Base-by-base conservation (phyloP, 1,140 invertebrate species). In the Diorhabda carinulata region DNA sequence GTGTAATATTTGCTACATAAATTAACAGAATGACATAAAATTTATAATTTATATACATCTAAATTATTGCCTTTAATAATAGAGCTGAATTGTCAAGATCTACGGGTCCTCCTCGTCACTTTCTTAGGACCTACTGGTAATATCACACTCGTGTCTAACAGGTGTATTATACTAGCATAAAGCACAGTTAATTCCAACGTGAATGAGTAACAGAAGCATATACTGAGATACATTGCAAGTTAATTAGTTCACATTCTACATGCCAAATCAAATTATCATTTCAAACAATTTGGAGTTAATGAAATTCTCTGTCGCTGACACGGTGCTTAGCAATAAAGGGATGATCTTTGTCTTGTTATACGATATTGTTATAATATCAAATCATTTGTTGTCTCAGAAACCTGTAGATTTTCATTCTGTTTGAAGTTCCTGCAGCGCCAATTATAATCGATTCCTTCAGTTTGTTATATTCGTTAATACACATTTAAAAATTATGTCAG, bases 261-360 rank as follows among this genome's bases (percentile, higher is more conserved):
- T 6, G n/a, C 47, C n/a, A 52, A 52, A 52, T 52, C 47, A n/a
- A 52, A 52, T 52, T 52, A 52, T 52, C 47, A 52, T 52, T 52
- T 52, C n/a, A 52, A 52, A 52, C 47, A 52, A n/a, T 52, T 52
- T 52, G 47, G 47, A 52, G 47, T 52, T 52, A 52, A 52, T 52
- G 47, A 52, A 52, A 52, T n/a, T 6, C n/a, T 52, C 47, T 52
- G 47, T 52, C 47, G 6, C 6, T 52, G 47, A 52, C 47, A 52
- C 47, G 47, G 47, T n/a, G 47, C 47, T 52, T 52, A 52, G n/a
- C 47, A 52, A 52, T 52, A 52, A 52, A 52, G 47, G 47, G 47
- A 52, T 52, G 47, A 52, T 52, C 47, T 52, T 52, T 52, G 47
- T 52, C 47, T 52, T 52, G 47, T 25, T 25, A 25, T 25, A 25